Evolutionary conservation across 2,113 vertebrate species (phyloP).

Genomic region (Pycnonotus jocosus): DNA sequence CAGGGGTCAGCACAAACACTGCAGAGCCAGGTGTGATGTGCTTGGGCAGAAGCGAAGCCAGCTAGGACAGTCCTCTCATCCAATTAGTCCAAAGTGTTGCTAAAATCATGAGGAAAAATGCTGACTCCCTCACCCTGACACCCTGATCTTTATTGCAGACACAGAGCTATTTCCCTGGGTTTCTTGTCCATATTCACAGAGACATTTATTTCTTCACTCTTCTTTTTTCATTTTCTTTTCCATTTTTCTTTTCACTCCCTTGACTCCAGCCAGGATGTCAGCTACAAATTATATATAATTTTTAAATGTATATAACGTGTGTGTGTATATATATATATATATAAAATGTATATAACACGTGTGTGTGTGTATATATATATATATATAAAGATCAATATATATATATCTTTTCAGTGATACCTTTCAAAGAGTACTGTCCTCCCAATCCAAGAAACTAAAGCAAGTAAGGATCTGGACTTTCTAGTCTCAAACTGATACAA

Average conservation of each 20-base stretch:
- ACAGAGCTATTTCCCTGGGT: background rate
- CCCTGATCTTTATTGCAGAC: background rate
- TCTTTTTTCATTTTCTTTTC: background rate
- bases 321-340: rapidly evolving
- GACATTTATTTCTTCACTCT: background rate
- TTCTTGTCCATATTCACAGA: background rate
- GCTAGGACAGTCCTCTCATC: background rate
- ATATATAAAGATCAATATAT: background rate
- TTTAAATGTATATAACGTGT: background rate
- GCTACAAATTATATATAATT: background rate
- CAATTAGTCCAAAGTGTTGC: background rate
- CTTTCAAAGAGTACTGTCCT: background rate
- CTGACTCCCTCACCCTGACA: background rate
- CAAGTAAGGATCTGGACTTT: background rate
- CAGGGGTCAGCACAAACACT: background rate
- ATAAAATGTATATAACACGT: background rate
- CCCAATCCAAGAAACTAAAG: background rate
- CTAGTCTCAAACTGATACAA: background rate
- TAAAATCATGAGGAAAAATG: background rate
- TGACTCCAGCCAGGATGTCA: background rate
- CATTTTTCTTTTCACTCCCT: background rate
- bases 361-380: rapidly evolving
- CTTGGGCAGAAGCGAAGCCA: background rate
- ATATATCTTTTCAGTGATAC: background rate
- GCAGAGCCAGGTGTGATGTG: conserved; percentile 14